Percentiles rank a stretch among this genome's conserved stretches.
phyloP scores from a whole-genome alignment of 92 coral and sea anemone genomes.

The Porites divaricata region DNA sequence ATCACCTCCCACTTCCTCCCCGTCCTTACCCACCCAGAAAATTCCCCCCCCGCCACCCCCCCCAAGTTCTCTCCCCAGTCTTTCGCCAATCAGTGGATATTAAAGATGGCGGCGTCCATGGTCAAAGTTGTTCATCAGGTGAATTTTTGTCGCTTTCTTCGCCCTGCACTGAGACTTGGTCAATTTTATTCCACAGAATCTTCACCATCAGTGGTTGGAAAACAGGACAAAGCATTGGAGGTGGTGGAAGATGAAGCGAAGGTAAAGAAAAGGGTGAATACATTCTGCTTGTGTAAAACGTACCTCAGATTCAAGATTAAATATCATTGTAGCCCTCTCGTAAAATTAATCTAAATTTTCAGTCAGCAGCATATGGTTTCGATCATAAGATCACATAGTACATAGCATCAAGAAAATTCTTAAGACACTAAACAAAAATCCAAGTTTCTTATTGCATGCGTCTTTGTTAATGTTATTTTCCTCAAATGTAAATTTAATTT shows the following conservation, averaged over 20 bases:
- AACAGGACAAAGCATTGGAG: conserved; percentile 48
- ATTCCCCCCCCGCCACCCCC: neutral
- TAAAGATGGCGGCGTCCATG: conserved; percentile 85
- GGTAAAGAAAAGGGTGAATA: conserved; percentile 8
- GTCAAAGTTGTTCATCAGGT: conserved; percentile 55
- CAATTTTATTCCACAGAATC: conserved; percentile 12
- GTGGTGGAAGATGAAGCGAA: conserved; percentile 61
- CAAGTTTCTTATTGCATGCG: too few species aligned
- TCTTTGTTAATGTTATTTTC: too few species aligned
- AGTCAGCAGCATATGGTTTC: too few species aligned
- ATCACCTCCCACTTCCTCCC: too few species aligned
- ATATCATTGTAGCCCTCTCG: too few species aligned
- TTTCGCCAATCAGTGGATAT: conserved; percentile 17
- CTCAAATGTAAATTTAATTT: too few species aligned
- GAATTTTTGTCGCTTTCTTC: conserved; percentile 57
- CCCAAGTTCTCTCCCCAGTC: conserved; percentile 4
- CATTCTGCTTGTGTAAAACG: neutral
- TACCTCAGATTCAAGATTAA: too few species aligned
- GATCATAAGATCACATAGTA: too few species aligned
- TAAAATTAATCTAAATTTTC: too few species aligned
- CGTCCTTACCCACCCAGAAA: too few species aligned
- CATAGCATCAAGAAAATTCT: too few species aligned
- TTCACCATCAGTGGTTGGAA: conserved; percentile 31
- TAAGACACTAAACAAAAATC: too few species aligned
- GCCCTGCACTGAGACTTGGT: conserved; percentile 36